Percentiles rank a stretch among this genome's conserved stretches.
Conservation (phyloP, 2,113 vertebrate genomes). For the Pseudorasbora parva region DNA sequence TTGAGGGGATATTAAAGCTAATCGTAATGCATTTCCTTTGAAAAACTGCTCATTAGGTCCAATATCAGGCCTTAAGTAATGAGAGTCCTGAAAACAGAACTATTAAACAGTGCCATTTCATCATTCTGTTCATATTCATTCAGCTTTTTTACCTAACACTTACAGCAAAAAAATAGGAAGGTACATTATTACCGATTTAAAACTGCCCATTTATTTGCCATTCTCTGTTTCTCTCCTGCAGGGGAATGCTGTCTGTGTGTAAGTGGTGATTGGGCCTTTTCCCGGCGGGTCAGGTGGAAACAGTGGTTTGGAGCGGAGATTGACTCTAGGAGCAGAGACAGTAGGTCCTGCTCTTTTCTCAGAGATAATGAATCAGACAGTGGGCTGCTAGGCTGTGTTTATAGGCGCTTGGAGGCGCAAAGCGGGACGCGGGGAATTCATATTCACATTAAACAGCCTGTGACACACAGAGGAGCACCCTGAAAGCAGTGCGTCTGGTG, state of each 20-base stretch:
- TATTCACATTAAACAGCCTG: slow-evolving; percentile 66
- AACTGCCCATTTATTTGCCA: neutral
- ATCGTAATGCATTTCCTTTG: neutral
- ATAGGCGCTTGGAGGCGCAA: slow-evolving; percentile 56
- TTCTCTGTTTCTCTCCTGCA: neutral
- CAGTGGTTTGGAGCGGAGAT: slow-evolving; percentile 29
- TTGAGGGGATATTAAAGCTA: neutral
- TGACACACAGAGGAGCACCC: slow-evolving; percentile 70
- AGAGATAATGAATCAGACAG: slow-evolving; percentile 68
- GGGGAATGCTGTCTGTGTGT: neutral
- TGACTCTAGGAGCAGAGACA: slow-evolving; percentile 26
- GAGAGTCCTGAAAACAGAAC: neutral
- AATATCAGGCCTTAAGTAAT: neutral
- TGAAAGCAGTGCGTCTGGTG: slow-evolving; percentile 17
- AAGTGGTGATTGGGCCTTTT: slow-evolving; percentile 23
- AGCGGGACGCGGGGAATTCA: slow-evolving; percentile 64
- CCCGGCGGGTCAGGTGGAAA: slow-evolving; percentile 24
- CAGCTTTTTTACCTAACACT: neutral
- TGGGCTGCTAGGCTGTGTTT: slow-evolving; percentile 66
- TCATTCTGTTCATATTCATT: neutral
- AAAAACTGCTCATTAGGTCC: neutral
- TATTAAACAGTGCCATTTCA: neutral
- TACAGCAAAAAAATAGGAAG: neutral
- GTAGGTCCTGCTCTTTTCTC: slow-evolving; percentile 34
- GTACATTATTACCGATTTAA: neutral